Base-by-base conservation (phyloP, 2,888 invertebrate species). In the Drosophila peninsularis region DNA sequence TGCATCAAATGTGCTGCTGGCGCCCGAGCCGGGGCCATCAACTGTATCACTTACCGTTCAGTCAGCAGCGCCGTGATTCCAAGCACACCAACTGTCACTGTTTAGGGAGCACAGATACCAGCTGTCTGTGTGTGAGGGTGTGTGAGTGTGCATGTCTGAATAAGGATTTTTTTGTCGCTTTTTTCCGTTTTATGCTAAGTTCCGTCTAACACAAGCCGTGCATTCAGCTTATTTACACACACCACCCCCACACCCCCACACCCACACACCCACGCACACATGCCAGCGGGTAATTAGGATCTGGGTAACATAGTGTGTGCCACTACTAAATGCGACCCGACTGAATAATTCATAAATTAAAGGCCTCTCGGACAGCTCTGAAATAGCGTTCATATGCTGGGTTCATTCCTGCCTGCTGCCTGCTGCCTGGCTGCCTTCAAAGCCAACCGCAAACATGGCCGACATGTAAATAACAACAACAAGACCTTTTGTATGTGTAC, bases 331-430 rank as follows among this genome's bases (percentile, higher is more conserved):
- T 82, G 77, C 78, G 37, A 49, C 62, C 52, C 52, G 27, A 47
- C 73, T 85, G 81, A 83, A 85, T 85, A 70, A 83, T 80, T 89
- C 84, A 85, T 87, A 78, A 81, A 64, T 74, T 71, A 68, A 73
- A 69, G 64, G 57, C 55, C 72, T 65, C 34, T 53, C 56, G 49
- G 60, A 50, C 65, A 56, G 53, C 58, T 36, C 67, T 36, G 47
- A 13, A 52, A 63, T 34, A 34, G 50, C 21, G 39, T 14, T 57
- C 44, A 41, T 42, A 56, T 60, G 21, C 64, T 63, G 39, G 39
- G 47, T 56, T 44, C 63, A 27, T 47, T 17, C 17, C 11, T 21
- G 49, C 49, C 42, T 68, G 10, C 30, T 30, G 27, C 27, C 27
- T 27, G 5, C 27, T 30, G 30, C 10, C 27, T 27, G 27, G 5